Base-by-base conservation (phyloP, 2,113 vertebrate species). In the Dolichotis patagonum region DNA sequence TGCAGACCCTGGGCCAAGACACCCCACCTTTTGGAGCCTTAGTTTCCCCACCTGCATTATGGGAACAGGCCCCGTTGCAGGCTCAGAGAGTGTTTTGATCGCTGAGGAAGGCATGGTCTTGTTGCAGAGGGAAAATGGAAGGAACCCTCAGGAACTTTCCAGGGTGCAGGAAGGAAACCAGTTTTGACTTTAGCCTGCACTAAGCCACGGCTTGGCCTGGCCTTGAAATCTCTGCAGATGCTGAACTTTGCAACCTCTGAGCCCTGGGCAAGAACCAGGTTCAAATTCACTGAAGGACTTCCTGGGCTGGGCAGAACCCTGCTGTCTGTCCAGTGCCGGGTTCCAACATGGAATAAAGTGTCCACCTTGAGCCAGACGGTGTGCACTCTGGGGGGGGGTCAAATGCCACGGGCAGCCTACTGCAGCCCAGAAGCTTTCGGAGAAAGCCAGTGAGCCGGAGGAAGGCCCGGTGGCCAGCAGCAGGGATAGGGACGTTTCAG, bases 311-410 rank as follows among this genome's bases (percentile, higher is more conserved):
- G 38, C 38, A 5, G 3, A 60, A 1, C 46, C 28, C 49, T 24
- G 60, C 69, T 60, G 28, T 3, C 1, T 6, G 52, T 24, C 52
- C 80, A 75, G 67, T 12, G 77, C n/a, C 43, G 84, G 78, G 82
- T 88, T 85, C 88, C 56, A 65, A 38, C 91, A 62, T 62, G 93
- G 83, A 85, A n/a, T 95, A 85, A 96, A 75, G 67, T 24, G 24
- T 83, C 69, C 91, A 10, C 56, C 81, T 75, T 62, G 78, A 43
- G 93, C 87, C n/a, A 8, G 73, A 32, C 49, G 88, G 84, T 81
- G 46, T 84, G 16, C 75, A 73, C 5, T 60, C 7, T 78, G 88
- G 77, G 52, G 5, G 91, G 49, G n/a, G n/a, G n/a, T n/a, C n/a
- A n/a, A n/a, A n/a, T n/a, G n/a, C 17, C 43, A 24, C 1, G 24